phyloP scores from a whole-genome alignment of 2,888 invertebrate species.

The Cephonodes hylas region DNA sequence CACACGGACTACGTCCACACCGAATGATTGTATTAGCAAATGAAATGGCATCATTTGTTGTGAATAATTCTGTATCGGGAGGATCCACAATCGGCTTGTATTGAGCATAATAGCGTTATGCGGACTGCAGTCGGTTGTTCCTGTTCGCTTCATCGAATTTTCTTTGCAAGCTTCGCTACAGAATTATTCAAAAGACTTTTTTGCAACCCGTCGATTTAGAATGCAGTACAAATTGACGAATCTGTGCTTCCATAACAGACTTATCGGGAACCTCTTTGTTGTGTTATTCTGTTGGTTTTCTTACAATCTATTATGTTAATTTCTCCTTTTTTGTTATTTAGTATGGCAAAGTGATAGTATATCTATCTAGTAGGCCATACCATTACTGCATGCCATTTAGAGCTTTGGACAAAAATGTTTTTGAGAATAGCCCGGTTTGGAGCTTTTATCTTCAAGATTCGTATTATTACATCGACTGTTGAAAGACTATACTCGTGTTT shows the following conservation, averaged over 20 bases:
- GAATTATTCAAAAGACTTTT: too few species aligned
- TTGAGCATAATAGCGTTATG: constrained; percentile 23
- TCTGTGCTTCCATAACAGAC: not conserved
- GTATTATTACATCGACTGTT: too few species aligned
- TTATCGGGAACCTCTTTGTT: not conserved
- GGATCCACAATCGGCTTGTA: constrained; percentile 23
- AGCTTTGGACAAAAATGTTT: too few species aligned
- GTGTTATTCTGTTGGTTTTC: not conserved
- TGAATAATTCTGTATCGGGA: constrained; percentile 27
- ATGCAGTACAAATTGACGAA: not conserved
- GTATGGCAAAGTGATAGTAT: too few species aligned
- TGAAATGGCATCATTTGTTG: constrained; percentile 32
- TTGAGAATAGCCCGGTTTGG: too few species aligned
- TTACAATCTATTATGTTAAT: too few species aligned
- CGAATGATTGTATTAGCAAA: constrained; percentile 35
- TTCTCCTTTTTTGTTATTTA: too few species aligned
- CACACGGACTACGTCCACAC: constrained; percentile 19
- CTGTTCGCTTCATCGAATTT: not conserved
- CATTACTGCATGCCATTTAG: too few species aligned
- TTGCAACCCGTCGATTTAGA: not conserved
- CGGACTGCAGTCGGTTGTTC: too few species aligned
- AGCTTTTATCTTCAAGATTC: too few species aligned
- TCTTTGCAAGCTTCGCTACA: not conserved
- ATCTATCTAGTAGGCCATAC: too few species aligned
- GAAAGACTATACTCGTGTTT: too few species aligned